These are phyloP conservation scores for Drosophila basisetae DNA, from an alignment of 2,888 invertebrate genomes.

Conservation along the genomic window DNA sequence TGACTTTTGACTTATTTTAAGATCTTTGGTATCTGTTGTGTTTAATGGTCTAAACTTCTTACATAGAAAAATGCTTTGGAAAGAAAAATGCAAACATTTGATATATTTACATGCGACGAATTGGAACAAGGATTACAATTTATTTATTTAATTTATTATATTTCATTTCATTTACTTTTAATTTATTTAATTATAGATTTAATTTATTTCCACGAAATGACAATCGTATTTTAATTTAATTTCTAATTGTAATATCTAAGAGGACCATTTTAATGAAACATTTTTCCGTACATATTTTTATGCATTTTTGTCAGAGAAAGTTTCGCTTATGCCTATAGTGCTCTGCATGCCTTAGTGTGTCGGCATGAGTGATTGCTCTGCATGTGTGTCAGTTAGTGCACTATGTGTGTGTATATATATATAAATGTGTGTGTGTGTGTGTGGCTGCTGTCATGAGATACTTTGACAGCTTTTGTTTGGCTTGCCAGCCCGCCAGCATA, in stretches of 20 bases:
- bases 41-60: neutral
- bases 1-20: neutral
- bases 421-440: constrained; percentile 16
- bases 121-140: too few relatives aligned
- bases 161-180: too few relatives aligned
- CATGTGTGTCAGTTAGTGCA: constrained; percentile 49
- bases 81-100: neutral
- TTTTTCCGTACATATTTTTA: neutral
- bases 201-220: neutral
- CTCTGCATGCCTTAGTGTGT: constrained; percentile 9
- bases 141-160: too few relatives aligned
- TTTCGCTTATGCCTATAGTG: neutral
- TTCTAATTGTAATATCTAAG: neutral
- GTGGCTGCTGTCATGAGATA: constrained; percentile 70
- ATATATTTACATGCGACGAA: too few relatives aligned
- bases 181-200: neutral
- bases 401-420: constrained; percentile 12
- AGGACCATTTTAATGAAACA: neutral
- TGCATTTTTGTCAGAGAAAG: neutral
- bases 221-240: neutral
- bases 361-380: constrained; percentile 71
- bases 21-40: neutral
- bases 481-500: constrained; percentile 32
- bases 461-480: constrained; percentile 77
- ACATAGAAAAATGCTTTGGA: neutral